Evolutionary conservation across 2,888 invertebrate species (phyloP), one percentile per base, ranked within the genome.

Genomic region (Crioceris asparagi): DNA sequence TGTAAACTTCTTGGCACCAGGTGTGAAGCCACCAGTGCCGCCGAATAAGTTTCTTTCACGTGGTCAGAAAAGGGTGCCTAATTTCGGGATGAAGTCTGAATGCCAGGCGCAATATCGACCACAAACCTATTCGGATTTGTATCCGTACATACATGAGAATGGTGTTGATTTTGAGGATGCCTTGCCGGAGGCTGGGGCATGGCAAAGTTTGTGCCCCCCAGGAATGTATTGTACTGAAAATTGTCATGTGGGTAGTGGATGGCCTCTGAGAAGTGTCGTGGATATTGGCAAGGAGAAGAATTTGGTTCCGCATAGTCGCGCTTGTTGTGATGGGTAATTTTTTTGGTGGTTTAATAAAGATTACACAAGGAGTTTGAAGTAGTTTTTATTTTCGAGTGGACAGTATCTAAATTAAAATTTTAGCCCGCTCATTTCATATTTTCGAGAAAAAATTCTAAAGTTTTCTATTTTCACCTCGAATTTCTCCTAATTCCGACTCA

Each of bases 171-270:
- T 53, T 39, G 46, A 49, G 1, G 57, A 58, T 16, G 50, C 56
- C 1, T 43, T 59, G 11, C 38, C 59, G 2, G 49, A 44, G 7
- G 46, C 59, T 3, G 51, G 54, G n/a, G 52, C 56, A n/a, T 57
- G 57, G 56, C 63, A 64, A 41, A 52, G 54, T 39, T 47, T 64
- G 36, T 52, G 55, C n/a, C 49, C 62, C 3, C 62, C 65, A 8
- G 61, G 56, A 35, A 66, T 65, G 65, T 68, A 67, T 48, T 62
- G 62, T 43, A 62, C 64, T 1, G 68, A 68, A 44, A 56, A 60
- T 38, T 61, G 62, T 41, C 66, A 66, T 42, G 54, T 64, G 29
- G 66, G 67, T 17, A 59, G 59, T 15, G 59, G 59, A 26, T 60
- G 57, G 58, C 59, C 65, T n/a, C 56, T 66, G 10, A 53, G 58